Conservation (phyloP, 1,140 invertebrate genomes). For the Trichonephila inaurata region DNA sequence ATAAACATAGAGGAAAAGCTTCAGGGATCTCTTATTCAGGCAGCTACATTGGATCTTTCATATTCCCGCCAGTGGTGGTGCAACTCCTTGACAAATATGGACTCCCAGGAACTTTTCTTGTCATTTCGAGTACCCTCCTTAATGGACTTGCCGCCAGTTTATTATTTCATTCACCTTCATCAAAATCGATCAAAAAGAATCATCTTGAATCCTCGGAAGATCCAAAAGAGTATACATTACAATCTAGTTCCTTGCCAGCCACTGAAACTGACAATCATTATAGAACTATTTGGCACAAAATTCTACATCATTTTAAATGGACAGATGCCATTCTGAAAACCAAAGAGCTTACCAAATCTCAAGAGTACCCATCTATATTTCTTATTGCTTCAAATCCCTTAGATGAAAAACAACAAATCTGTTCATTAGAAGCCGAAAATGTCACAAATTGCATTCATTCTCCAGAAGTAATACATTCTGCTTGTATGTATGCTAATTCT, state of each 20-base stretch:
- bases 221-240: background rate
- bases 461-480: background rate
- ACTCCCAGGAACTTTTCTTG: conserved; percentile 82
- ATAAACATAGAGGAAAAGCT: conserved; percentile 79
- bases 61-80: conserved; percentile 80
- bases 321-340: background rate
- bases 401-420: background rate
- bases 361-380: background rate
- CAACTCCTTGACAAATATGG: conserved; percentile 76
- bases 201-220: background rate
- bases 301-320: conserved; percentile 18
- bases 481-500: background rate
- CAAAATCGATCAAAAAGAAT: background rate
- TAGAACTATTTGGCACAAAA: background rate
- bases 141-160: conserved; percentile 91
- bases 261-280: background rate
- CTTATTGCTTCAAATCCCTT: background rate
- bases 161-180: conserved; percentile 79
- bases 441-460: background rate
- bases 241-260: background rate
- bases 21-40: conserved; percentile 80
- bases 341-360: conserved; percentile 28
- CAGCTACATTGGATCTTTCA: conserved; percentile 80
- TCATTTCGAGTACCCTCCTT: conserved; percentile 90
- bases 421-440: background rate